These are phyloP conservation scores for Trachelus iudaicus DNA, from an alignment of 2,888 invertebrate species.

Conservation along the genomic window DNA sequence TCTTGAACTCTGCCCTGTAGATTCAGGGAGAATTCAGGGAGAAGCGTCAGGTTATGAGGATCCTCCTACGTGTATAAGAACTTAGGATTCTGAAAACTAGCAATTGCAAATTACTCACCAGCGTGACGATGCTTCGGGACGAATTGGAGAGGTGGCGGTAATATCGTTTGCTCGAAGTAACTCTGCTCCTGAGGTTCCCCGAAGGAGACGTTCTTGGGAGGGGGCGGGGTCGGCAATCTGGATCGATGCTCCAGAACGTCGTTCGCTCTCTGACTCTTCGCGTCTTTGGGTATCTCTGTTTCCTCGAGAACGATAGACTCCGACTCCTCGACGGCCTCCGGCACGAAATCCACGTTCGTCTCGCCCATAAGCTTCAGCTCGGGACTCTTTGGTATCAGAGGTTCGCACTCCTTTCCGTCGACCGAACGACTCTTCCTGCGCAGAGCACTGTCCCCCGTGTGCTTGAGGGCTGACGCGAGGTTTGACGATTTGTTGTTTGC, in stretches of 20 bases:
- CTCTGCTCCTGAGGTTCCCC: slow-evolving; percentile 56
- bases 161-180: slow-evolving; percentile 56
- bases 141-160: slow-evolving; percentile 60
- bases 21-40: too few relatives aligned
- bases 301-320: slow-evolving; percentile 54
- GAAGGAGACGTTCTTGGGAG: slow-evolving; percentile 61
- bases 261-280: slow-evolving; percentile 19
- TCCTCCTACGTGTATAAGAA: too few relatives aligned
- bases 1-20: too few relatives aligned
- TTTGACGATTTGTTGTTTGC: slow-evolving; percentile 20
- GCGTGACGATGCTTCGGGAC: slow-evolving; percentile 58
- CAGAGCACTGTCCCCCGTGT: slow-evolving; percentile 32
- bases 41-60: too few relatives aligned
- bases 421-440: slow-evolving; percentile 34
- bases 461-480: slow-evolving; percentile 39
- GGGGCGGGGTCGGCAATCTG: slow-evolving; percentile 60
- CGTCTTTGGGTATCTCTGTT: slow-evolving; percentile 48
- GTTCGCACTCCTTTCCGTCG: slow-evolving; percentile 41
- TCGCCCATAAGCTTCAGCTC: slow-evolving; percentile 41
- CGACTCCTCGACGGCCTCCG: slow-evolving; percentile 52
- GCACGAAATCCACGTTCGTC: slow-evolving; percentile 51
- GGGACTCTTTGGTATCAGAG: slow-evolving; percentile 41
- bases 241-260: slow-evolving; percentile 42
- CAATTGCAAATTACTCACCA: slow-evolving; percentile 34
- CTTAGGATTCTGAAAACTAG: background rate